Base-by-base conservation (phyloP, 2,113 vertebrate species). In the Amblyopsis rosae region DNA sequence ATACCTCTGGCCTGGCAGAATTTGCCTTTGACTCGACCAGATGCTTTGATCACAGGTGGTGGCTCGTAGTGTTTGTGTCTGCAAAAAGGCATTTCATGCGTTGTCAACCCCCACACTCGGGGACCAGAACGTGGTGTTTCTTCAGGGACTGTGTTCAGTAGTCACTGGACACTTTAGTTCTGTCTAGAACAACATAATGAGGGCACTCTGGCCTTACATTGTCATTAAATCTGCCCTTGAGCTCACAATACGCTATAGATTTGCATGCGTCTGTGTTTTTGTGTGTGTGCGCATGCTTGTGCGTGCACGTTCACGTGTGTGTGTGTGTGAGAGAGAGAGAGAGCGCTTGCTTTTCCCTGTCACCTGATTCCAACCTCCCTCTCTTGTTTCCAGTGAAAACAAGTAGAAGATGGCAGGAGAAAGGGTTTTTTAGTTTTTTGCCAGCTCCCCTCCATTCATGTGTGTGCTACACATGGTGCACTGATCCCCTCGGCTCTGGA, bases 311-410 rank as follows among this genome's bases (percentile, higher is more conserved):
- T 50, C 45, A 56, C 32, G 55, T 47, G 70, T 48, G 57, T 64
- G 59, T 59, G 47, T 62, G 63, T 54, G 59, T 59, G 35, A 41
- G 35, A 41, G 35, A 41, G 35, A 41, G 35, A 41, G 35, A 41
- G 35, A 35, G 9, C 69, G 78, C 59, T 67, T 57, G 71, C 67
- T 12, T 59, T 26, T 66, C 60, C 16, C 65, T 73, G 83, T 90
- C 83, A 90, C 81, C 78, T 46, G 70, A 91, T 79, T 80, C 88
- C 87, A 64, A 55, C 70, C 60, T 64, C 59, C 63, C 73, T 87
- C 85, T 92, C 82, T 77, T 70, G 70, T 91, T 91, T 91, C 90
- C 77, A 65, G 26, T 74, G 72, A 72, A 87, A 84, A 85, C 82
- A 81, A 85, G 81, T 86, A 85, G 89, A 90, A 84, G 87, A 88